phyloP scores from a whole-genome alignment of 1,140 invertebrate genomes.

The Sipha flava region DNA sequence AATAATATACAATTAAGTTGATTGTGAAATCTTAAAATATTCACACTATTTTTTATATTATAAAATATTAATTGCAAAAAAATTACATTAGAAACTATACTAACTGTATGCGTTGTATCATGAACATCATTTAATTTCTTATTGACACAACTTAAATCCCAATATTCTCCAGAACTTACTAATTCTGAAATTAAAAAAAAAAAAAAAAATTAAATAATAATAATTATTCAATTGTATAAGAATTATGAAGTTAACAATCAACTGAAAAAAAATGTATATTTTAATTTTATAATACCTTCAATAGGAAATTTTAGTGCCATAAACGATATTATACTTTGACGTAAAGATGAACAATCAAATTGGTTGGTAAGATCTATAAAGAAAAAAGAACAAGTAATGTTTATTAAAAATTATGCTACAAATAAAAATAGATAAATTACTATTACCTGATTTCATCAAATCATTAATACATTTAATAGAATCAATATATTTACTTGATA shows the following conservation, averaged over 20 bases:
- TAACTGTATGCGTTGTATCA: not conserved
- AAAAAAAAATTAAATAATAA: not conserved
- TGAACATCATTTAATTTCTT: not conserved
- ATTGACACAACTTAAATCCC: not conserved
- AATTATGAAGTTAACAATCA: no score
- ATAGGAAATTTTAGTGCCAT: conserved; percentile 7
- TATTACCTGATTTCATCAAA: conserved; percentile 1
- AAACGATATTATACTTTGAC: not conserved
- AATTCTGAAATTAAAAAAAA: not conserved
- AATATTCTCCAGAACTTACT: not conserved
- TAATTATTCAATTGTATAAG: no score
- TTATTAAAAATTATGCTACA: not conserved
- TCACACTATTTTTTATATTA: no score
- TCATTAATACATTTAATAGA: not conserved
- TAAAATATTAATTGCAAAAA: not conserved
- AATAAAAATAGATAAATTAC: not conserved
- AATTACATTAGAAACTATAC: not conserved
- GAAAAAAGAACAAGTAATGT: not conserved
- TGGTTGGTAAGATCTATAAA: not conserved
- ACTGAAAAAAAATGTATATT: not conserved
- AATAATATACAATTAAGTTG: no score
- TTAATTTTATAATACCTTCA: not conserved
- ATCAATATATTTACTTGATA: not conserved
- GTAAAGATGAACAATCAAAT: not conserved
- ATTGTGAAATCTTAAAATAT: no score